A percentile compares a stretch with the other conserved stretches of the same genome.
Evolutionary conservation across 1,140 invertebrate genomes (phyloP).

Genomic region (Penaeus japonicus): DNA sequence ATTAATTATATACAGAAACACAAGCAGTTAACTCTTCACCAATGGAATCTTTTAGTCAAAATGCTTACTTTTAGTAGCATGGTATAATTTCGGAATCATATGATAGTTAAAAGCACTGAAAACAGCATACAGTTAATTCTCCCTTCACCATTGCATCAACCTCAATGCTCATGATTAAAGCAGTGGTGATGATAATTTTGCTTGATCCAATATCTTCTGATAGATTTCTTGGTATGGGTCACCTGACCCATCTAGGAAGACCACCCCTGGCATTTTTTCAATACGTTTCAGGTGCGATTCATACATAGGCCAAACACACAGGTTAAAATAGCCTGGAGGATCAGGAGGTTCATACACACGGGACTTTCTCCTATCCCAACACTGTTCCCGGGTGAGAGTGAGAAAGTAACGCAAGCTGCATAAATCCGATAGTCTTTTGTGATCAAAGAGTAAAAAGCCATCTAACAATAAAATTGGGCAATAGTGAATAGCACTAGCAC

Average conservation of each 20-base stretch:
- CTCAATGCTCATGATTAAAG: too few species aligned
- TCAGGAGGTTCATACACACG: slow-evolving; percentile 80
- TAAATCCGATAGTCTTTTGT: slow-evolving; percentile 71
- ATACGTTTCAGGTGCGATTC: slow-evolving; percentile 63
- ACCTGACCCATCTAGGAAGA: slow-evolving; percentile 63
- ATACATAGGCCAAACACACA: slow-evolving; percentile 79
- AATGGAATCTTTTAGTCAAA: too few species aligned
- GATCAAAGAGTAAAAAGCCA: slow-evolving; percentile 79
- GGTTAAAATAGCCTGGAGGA: slow-evolving; percentile 80
- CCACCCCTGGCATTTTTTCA: slow-evolving; percentile 59
- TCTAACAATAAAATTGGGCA: slow-evolving; percentile 73
- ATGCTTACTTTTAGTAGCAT: too few species aligned
- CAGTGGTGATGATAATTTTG: too few species aligned
- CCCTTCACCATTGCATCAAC: too few species aligned
- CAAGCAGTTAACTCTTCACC: too few species aligned
- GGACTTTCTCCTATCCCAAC: slow-evolving; percentile 65
- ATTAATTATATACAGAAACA: too few species aligned
- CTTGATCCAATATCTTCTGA: neutral
- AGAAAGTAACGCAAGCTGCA: slow-evolving; percentile 79
- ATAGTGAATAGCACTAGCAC: neutral
- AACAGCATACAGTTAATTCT: too few species aligned
- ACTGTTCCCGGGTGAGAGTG: slow-evolving; percentile 73
- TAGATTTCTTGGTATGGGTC: neutral
- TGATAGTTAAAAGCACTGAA: too few species aligned
- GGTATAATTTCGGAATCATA: too few species aligned